phyloP scores from a whole-genome alignment of 2,797 vertebrate genomes.

The Alauda arvensis region DNA sequence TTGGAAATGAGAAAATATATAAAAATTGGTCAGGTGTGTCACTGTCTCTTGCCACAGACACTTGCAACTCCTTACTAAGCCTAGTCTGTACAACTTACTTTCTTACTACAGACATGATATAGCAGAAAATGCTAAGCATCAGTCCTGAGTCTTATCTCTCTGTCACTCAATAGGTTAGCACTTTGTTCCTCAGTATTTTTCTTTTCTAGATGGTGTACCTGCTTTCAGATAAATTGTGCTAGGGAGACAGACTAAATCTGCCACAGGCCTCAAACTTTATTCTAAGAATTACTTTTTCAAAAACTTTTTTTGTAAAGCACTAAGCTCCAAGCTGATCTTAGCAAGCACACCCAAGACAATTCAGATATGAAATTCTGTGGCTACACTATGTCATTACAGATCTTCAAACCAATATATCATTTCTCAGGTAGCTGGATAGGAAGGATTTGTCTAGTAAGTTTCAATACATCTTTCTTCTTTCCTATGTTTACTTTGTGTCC shows the following conservation, averaged over 20 bases:
- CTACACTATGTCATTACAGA: neutral
- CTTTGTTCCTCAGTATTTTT: neutral
- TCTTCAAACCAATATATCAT: neutral
- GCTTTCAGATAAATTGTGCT: neutral
- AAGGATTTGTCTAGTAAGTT: neutral
- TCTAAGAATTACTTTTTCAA: neutral
- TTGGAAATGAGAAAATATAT: neutral
- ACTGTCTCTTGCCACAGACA: neutral
- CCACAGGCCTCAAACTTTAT: neutral
- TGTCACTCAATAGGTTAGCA: neutral
- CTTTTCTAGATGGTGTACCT: neutral
- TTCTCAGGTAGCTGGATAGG: neutral
- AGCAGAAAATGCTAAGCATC: neutral
- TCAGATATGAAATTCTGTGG: neutral
- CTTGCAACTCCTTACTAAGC: neutral
- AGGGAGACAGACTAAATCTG: neutral
- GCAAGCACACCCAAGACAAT: neutral
- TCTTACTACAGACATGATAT: neutral
- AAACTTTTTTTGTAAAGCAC: neutral
- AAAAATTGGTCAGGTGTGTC: neutral
- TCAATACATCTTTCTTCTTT: neutral
- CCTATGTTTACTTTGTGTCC: neutral
- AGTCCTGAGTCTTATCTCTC: neutral
- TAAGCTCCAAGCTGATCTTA: neutral
- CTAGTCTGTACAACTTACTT: neutral